Base-by-base conservation (phyloP, 2,888 invertebrate genomes). In the Sepiola atlantica region DNA sequence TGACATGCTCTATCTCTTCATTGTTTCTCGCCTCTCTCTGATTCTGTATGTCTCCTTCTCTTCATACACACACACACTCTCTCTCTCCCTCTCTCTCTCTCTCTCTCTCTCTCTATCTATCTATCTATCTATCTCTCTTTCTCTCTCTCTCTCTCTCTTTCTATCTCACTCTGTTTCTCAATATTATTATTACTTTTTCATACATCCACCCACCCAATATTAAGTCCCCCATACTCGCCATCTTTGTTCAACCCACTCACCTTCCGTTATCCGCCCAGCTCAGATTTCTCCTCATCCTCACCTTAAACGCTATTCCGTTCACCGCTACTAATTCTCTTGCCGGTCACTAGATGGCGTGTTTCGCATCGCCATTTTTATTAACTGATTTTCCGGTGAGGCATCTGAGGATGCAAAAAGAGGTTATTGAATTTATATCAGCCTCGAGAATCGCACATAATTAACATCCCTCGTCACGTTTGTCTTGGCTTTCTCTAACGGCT, bases 341-440 rank as follows among this genome's bases (percentile, higher is more conserved):
- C 24, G 61, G 61, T 61, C 61, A 61, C 21, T 61, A 61, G 61
- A 61, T 61, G 61, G 61, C 61, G 61, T 61, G 61, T 28, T 61
- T 24, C 21, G 61, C 61, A 24, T 21, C 61, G 61, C 61, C 61
- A 61, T 61, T 28, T 61, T 61, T 61, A 61, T 61, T 61, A 61
- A 61, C 61, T 61, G 21, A 61, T 61, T 61, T 61, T 61, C 61
- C 61, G 61, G 61, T 61, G 61, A 28, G 61, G 61, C 21, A 61
- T 24, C 61, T 61, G 61, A 28, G 61, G 61, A 61, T 61, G 61
- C 61, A 61, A 61, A 61, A 28, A 61, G 61, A 61, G 61, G 61
- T 61, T 61, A 61, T 61, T 61, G 61, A 61, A 61, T 61, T 61
- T 61, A 61, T 61, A 61, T 61, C 61, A 61, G 61, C 61, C 61